A percentile compares a stretch with the other conserved stretches of the same genome.
Evolutionary conservation across 2,888 invertebrate species (phyloP).

Genomic region (Bugulina stolonifera): DNA sequence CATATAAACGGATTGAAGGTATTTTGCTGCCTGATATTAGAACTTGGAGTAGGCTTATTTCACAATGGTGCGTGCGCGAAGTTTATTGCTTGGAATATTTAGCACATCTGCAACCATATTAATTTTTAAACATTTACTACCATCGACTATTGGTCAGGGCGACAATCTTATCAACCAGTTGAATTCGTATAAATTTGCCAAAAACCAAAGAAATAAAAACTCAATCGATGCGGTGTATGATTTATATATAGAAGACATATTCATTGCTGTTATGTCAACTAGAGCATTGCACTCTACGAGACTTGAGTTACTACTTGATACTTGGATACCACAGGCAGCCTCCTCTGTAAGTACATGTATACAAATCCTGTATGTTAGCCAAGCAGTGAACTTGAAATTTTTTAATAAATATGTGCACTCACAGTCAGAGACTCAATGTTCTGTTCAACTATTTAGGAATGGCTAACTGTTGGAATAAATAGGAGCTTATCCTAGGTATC

Average conservation of each 20-base stretch:
- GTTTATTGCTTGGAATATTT: too few species aligned
- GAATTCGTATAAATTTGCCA: not conserved
- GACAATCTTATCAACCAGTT: not conserved
- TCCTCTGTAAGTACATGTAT: conserved; percentile 66
- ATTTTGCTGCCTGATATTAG: too few species aligned
- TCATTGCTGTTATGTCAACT: conserved; percentile 92
- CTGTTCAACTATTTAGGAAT: not conserved
- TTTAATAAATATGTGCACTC: not conserved
- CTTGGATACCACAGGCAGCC: conserved; percentile 89
- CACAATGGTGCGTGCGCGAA: too few species aligned
- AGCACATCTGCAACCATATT: too few species aligned
- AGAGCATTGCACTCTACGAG: conserved; percentile 77
- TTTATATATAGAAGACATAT: conserved; percentile 62
- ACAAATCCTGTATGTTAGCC: not conserved
- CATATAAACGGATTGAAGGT: too few species aligned
- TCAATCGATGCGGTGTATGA: not conserved
- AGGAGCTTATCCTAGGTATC: too few species aligned
- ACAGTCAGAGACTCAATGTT: not conserved
- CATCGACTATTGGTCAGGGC: too few species aligned
- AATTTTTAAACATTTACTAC: too few species aligned
- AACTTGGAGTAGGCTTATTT: too few species aligned
- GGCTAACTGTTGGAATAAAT: not conserved
- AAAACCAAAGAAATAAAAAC: not conserved
- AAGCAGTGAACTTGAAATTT: not conserved
- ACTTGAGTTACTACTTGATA: conserved; percentile 79